These are phyloP conservation scores for Tinamus guttatus DNA, from an alignment of 2,113 vertebrate species.

Conservation along the genomic window DNA sequence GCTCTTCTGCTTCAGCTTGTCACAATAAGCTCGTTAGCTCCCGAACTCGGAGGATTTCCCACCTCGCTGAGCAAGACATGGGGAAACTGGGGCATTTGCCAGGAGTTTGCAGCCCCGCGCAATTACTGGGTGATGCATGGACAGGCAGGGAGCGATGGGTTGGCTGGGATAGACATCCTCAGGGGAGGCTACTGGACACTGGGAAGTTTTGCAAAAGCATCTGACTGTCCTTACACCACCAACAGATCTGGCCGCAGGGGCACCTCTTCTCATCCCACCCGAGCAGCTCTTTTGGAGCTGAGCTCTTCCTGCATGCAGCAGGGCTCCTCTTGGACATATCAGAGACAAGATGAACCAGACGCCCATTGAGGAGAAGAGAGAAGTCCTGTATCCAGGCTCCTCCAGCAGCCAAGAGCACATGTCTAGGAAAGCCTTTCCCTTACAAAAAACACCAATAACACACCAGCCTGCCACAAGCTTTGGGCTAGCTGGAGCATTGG, in stretches of 20 bases:
- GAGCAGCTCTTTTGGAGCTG: background rate
- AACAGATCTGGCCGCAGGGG: background rate
- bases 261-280: background rate
- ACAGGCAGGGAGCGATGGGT: accelerated
- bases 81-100: background rate
- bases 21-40: background rate
- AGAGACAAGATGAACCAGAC: background rate
- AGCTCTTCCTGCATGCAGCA: background rate
- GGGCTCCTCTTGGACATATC: background rate
- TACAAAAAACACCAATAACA: background rate
- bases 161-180: background rate
- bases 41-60: background rate
- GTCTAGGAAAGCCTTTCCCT: background rate
- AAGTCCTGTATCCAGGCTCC: background rate
- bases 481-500: background rate
- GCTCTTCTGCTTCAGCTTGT: background rate
- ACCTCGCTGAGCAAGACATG: background rate
- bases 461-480: background rate
- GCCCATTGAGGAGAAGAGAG: background rate
- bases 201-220: background rate
- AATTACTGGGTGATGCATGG: background rate
- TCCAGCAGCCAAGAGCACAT: background rate
- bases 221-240: background rate
- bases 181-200: background rate
- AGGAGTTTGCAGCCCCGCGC: background rate